Evolutionary conservation across 2,888 invertebrate species (phyloP).

Genomic region (Acleris literana): DNA sequence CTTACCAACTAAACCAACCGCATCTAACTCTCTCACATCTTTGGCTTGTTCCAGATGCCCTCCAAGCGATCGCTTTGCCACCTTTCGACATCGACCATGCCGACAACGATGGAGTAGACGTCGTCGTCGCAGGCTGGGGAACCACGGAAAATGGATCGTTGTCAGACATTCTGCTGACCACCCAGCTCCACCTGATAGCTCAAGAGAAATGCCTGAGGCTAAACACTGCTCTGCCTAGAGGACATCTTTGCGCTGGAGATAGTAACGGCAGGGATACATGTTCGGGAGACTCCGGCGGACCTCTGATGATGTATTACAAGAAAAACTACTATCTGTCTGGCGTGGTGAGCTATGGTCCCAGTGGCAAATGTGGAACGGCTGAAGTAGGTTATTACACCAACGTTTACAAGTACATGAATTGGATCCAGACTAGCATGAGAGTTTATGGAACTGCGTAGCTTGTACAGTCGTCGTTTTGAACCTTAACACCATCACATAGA

Average conservation of each 20-base stretch:
- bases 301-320: conserved; percentile 14
- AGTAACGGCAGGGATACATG: conserved; percentile 22
- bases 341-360: no score
- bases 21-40: background rate
- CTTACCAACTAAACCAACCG: no score
- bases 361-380: conserved; percentile 3
- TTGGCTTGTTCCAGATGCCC: background rate
- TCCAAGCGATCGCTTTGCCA: conserved; percentile 12
- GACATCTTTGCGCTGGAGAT: conserved; percentile 19
- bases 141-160: background rate
- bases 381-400: conserved; percentile 18
- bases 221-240: conserved; percentile 2
- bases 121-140: conserved; percentile 28
- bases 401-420: conserved; percentile 21
- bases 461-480: no score
- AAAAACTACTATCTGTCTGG: no score
- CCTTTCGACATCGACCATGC: conserved; percentile 2
- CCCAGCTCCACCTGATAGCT: conserved; percentile 7
- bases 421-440: conserved; percentile 18
- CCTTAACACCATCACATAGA: no score
- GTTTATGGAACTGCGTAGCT: background rate
- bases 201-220: conserved; percentile 9
- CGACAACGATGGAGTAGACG: background rate
- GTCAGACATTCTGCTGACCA: conserved; percentile 11
- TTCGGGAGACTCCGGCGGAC: conserved; percentile 25